Evolutionary conservation across 2,888 invertebrate genomes (phyloP).

Genomic region (Andrena marginata): DNA sequence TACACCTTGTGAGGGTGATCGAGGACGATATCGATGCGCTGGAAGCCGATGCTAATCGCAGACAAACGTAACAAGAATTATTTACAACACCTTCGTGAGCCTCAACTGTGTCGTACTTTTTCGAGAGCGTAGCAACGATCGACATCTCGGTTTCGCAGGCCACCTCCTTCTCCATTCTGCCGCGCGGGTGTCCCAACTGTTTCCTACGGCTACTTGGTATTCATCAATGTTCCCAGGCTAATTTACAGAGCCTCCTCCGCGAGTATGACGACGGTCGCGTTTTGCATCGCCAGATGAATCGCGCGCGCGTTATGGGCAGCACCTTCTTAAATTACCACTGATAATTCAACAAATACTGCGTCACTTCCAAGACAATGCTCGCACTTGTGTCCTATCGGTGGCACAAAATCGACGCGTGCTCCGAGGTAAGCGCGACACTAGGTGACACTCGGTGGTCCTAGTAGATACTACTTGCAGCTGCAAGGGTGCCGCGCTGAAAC

Average conservation of each 20-base stretch:
- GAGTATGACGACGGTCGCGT: background rate
- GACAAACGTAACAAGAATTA: constrained; percentile 2
- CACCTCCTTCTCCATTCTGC: constrained; percentile 38
- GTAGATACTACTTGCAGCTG: background rate
- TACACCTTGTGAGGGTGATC: constrained; percentile 76
- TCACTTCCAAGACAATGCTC: constrained; percentile 5
- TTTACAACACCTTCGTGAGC: background rate
- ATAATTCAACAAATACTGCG: background rate
- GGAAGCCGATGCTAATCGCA: constrained; percentile 72
- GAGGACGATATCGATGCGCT: constrained; percentile 71
- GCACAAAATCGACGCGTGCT: background rate
- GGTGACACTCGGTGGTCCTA: background rate
- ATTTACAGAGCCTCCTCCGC: background rate
- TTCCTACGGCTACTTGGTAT: background rate
- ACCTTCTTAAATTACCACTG: background rate
- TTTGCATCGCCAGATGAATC: background rate
- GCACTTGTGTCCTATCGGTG: background rate
- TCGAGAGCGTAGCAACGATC: constrained; percentile 19
- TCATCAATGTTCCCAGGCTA: background rate
- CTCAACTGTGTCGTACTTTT: constrained; percentile 43
- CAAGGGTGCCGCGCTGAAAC: background rate
- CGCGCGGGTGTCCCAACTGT: background rate
- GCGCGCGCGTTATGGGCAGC: background rate
- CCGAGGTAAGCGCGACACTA: background rate
- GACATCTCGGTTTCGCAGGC: constrained; percentile 30